These are phyloP conservation scores for Mylabris sibirica DNA, from an alignment of 2,888 invertebrate genomes.

Conservation along the genomic window DNA sequence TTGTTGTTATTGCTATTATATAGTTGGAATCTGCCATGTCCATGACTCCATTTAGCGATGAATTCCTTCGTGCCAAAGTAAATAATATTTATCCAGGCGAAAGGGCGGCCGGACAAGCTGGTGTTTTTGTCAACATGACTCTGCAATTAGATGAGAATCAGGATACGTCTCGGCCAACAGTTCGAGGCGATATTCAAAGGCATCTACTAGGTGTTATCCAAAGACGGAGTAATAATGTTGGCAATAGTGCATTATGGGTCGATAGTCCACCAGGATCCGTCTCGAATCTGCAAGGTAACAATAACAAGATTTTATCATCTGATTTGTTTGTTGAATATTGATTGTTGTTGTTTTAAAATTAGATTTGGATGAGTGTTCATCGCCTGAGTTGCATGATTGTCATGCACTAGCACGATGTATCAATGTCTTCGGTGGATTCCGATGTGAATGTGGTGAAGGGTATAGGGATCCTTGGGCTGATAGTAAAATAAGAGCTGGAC, in stretches of 20 bases:
- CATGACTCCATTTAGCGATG: conserved; percentile 89
- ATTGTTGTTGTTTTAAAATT: conserved; percentile 39
- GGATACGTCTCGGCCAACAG: conserved; percentile 72
- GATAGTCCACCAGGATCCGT: conserved; percentile 83
- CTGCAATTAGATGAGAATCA: conserved; percentile 80
- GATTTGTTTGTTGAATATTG: not conserved
- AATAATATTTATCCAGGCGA: conserved; percentile 81
- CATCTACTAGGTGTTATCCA: conserved; percentile 85
- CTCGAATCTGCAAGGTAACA: conserved; percentile 72
- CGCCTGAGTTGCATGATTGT: conserved; percentile 84
- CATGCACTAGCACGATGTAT: conserved; percentile 78
- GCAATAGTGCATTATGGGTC: conserved; percentile 85
- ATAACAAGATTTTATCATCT: not conserved
- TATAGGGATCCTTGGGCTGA: conserved; percentile 78
- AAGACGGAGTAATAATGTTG: conserved; percentile 85
- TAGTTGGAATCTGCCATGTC: conserved; percentile 92
- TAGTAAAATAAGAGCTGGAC: conserved; percentile 73
- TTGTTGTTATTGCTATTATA: not conserved
- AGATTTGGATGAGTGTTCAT: conserved; percentile 89
- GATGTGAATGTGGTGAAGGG: conserved; percentile 77
- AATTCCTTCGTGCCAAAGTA: conserved; percentile 82
- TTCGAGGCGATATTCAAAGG: conserved; percentile 81
- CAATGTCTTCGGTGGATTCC: conserved; percentile 86
- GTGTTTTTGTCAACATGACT: conserved; percentile 86
- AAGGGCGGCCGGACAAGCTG: conserved; percentile 71